A percentile compares a stretch with the other conserved stretches of the same genome.
Evolutionary conservation across 1,140 invertebrate genomes (phyloP).

Genomic region (Ericerus pela): DNA sequence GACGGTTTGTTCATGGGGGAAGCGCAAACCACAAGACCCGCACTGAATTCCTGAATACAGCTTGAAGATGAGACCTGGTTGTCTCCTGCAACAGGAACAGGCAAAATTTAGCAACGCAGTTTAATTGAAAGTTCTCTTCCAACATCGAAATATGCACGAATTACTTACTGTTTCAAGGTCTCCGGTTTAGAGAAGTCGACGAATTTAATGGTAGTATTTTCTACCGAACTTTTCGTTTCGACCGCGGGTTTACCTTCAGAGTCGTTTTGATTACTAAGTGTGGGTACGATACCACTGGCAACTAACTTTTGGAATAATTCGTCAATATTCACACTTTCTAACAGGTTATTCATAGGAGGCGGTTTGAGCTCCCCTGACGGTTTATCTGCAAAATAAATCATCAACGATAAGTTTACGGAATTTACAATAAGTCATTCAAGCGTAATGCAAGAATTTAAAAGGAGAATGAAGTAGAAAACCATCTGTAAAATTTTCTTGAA

Average conservation of each 20-base stretch:
- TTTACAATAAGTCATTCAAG: too few species aligned
- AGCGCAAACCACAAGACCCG: constrained; percentile 80
- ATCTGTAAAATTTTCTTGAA: too few species aligned
- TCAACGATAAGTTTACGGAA: too few species aligned
- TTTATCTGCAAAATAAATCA: too few species aligned
- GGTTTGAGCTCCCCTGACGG: background rate
- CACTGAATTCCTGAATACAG: constrained; percentile 71
- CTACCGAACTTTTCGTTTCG: constrained; percentile 14
- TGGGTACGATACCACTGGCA: constrained; percentile 61
- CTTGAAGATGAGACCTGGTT: constrained; percentile 33
- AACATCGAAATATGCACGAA: constrained; percentile 12
- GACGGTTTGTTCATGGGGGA: constrained; percentile 70
- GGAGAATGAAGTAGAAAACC: too few species aligned
- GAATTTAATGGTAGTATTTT: constrained; percentile 35
- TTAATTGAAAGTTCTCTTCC: background rate
- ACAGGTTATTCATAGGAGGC: constrained; percentile 20
- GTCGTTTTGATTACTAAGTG: constrained; percentile 32
- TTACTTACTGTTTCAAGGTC: constrained; percentile 55
- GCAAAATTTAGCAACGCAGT: constrained; percentile 1
- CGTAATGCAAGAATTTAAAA: too few species aligned
- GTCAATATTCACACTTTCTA: constrained; percentile 49
- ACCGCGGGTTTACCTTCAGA: constrained; percentile 25
- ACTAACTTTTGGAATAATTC: constrained; percentile 71
- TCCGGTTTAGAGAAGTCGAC: constrained; percentile 51
- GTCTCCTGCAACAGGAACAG: constrained; percentile 25